Conservation (phyloP, 1,140 invertebrate genomes). For the Cherax quadricarinatus region DNA sequence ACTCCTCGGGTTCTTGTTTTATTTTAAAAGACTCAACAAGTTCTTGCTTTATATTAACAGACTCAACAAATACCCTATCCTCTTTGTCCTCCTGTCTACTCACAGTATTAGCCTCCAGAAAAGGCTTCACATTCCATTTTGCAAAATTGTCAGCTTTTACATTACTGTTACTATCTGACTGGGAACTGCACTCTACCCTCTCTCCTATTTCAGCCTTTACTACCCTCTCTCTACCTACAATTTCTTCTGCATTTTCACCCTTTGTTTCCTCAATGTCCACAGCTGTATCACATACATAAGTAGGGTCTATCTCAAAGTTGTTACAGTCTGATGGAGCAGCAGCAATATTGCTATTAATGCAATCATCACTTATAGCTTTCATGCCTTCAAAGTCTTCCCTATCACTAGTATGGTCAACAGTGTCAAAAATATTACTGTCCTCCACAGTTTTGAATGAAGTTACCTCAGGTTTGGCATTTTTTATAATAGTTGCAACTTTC, state of each 20-base stretch:
- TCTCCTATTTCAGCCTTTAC: background rate
- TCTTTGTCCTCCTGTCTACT: slow-evolving; percentile 10
- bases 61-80: slow-evolving; percentile 8
- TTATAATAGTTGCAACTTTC: background rate
- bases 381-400: background rate
- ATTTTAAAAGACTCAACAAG: slow-evolving; percentile 45
- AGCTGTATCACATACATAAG: background rate
- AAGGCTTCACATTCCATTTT: background rate
- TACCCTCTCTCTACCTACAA: background rate
- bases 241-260: background rate
- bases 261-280: background rate
- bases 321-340: background rate
- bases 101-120: background rate
- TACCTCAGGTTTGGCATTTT: background rate
- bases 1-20: slow-evolving; percentile 64
- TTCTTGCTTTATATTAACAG: slow-evolving; percentile 50
- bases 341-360: background rate
- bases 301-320: background rate
- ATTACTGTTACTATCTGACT: background rate
- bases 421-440: background rate
- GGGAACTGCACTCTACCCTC: background rate
- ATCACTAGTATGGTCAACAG: background rate
- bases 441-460: background rate
- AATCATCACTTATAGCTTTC: background rate
- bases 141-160: background rate